Evolutionary conservation across 2,888 invertebrate species (phyloP), one percentile per base, ranked within the genome.

Genomic region (Apamea sordens): DNA sequence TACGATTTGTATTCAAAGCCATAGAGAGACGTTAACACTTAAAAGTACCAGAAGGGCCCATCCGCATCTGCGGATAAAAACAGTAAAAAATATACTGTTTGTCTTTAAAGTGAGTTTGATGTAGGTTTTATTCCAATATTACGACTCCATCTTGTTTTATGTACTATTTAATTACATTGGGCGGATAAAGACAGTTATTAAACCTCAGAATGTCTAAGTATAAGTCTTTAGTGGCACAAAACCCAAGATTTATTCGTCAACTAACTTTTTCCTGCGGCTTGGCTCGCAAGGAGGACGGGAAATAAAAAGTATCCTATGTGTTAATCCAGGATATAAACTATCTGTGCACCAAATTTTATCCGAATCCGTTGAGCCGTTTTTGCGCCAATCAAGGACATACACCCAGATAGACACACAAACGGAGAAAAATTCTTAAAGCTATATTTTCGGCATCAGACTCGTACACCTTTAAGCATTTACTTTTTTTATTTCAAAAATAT

Each of bases 51-150:
- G 80, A 61, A 61, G 4, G 18, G 8, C 41, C 15, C 32, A 50
- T 79, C 59, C 15, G 44, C 24, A 36, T 61, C 75, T 80, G 75
- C 44, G 53, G 18, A 50, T 59, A 32, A 59, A 73, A 74, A 74
- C 81, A 75, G 28, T 80, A 53, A 79, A 79, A 79, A 67, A 53
- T 73, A 61, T 70, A 80, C 36, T 69, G 76, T 64, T 80, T 76
- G 50, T 59, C 65, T 82, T 70, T 50, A 69, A 77, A 82, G 10
- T 15, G 70, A 82, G 47, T 70, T 80, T 80, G 59, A 82, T 82
- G 80, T 61, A 61, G 82, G 77, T 77, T 82, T 81, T 81, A 81
- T 71, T 61, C 65, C 65, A 36, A 77, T 82, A 65, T 82, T 77
- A 70, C 82, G 70, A 77, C 70, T 61, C n/a, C 11, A 53, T 81